Conservation (phyloP, 2,113 vertebrate genomes). For the Centropus unirufus region DNA sequence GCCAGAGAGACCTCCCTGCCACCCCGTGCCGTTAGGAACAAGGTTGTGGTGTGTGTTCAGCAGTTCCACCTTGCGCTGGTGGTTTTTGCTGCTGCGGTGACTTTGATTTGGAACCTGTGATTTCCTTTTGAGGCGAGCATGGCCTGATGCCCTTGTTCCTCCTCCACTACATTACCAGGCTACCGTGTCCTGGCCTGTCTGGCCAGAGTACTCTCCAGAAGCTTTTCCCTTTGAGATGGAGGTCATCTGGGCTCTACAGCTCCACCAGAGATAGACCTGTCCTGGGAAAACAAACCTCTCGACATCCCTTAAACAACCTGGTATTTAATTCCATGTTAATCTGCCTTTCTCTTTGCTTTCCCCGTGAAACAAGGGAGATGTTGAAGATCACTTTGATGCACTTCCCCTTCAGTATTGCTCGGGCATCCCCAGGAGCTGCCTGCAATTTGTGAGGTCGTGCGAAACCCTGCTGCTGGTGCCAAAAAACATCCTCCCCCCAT, state of each 20-base stretch:
- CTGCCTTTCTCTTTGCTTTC: background rate
- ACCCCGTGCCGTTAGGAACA: fast-evolving
- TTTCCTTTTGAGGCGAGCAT: background rate
- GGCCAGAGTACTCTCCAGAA: background rate
- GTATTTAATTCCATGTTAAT: background rate
- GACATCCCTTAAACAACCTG: background rate
- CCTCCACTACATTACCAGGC: background rate
- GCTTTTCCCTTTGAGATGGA: background rate
- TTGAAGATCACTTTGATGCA: background rate
- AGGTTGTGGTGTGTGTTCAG: background rate
- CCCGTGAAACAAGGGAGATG: background rate
- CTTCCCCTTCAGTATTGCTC: background rate
- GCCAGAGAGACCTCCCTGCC: background rate
- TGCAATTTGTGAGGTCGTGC: background rate
- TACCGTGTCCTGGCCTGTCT: background rate
- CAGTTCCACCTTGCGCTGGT: background rate
- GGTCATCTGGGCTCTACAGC: background rate
- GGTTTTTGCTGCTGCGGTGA: fast-evolving
- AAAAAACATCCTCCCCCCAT: background rate
- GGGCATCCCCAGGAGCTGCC: background rate
- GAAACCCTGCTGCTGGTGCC: background rate
- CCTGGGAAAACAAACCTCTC: background rate
- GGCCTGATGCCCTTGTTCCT: background rate
- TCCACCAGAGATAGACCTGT: background rate
- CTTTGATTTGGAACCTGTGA: background rate